Base-by-base conservation (phyloP, 1,140 invertebrate genomes). In the Camponotus floridanus region DNA sequence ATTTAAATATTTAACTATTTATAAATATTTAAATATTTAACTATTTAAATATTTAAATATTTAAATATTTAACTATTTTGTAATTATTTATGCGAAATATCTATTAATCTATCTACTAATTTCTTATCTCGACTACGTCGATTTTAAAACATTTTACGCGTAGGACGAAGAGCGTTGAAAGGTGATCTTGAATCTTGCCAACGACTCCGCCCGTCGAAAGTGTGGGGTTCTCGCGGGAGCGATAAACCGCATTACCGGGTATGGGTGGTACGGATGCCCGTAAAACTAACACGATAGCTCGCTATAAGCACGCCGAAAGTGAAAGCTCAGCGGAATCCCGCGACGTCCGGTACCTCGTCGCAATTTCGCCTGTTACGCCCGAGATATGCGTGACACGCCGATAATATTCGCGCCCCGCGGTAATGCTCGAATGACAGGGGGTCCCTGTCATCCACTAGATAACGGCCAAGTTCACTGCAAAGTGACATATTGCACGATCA, bases 321-420 rank as follows among this genome's bases (percentile, higher is more conserved):
- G 88, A 91, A 92, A 91, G 86, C 90, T 91, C 91, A 91, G 91
- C 91, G 48, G 85, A 91, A 86, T 68, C 86, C 45, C 21, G 55
- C 62, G 61, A 78, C 55, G 42, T 59, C 55, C 31, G 39, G 11
- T 21, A 18, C 76, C 55, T 61, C 42, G 18, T 85, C 67, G 74
- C 45, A 78, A 86, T 81, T 67, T 73, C 45, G 71, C 42, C 81
- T 15, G 70, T 42, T 55, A 68, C n/a, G 39, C 62, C 64, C 33
- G 59, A 59, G 39, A 79, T 70, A 73, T 9, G 48, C 74, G 18
- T 74, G 76, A 87, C 64, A 70, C 78, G 21, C 36, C 86, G 45
- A 88, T 76, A 89, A 81, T 76, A 76, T 70, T 57, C 39, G 55
- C 79, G 67, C 55, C 55, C 68, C 68, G 57, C 68, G 68, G n/a